A percentile compares a stretch with the other conserved stretches of the same genome.
These are phyloP conservation scores for Dasypogon diadema DNA, from an alignment of 2,888 invertebrate species.

Conservation along the genomic window DNA sequence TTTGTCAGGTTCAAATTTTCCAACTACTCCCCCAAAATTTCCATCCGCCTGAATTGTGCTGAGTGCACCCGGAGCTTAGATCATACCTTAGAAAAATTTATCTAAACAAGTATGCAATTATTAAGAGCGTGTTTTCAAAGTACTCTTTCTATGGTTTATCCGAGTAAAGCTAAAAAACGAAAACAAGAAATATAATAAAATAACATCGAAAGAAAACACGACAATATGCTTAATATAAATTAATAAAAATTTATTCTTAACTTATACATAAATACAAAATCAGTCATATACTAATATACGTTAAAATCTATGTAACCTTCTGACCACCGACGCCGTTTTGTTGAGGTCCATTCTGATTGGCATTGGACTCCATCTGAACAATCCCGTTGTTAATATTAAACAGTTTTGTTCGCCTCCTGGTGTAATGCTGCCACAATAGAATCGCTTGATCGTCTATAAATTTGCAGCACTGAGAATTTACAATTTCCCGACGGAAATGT, in stretches of 20 bases:
- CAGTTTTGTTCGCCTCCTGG: slow-evolving; percentile 86
- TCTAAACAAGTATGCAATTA: too few relatives aligned
- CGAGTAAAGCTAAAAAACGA: too few relatives aligned
- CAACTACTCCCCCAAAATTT: too few relatives aligned
- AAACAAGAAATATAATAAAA: too few relatives aligned
- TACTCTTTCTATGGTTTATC: too few relatives aligned
- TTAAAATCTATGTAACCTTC: slow-evolving; percentile 46
- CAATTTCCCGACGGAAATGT: slow-evolving; percentile 96
- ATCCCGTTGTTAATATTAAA: slow-evolving; percentile 69
- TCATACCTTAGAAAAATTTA: too few relatives aligned
- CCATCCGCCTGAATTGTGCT: too few relatives aligned
- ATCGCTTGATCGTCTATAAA: slow-evolving; percentile 99
- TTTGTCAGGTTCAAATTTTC: too few relatives aligned
- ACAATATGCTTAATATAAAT: too few relatives aligned
- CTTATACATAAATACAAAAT: background rate
- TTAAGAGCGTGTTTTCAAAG: too few relatives aligned
- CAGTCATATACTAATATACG: background rate
- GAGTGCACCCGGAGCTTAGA: too few relatives aligned
- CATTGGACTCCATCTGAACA: slow-evolving; percentile 60
- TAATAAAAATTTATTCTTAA: background rate
- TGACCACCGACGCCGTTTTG: slow-evolving; percentile 55
- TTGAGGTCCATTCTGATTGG: slow-evolving; percentile 55
- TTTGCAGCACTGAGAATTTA: slow-evolving; percentile 94
- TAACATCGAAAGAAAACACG: too few relatives aligned
- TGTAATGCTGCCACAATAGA: slow-evolving; percentile 98